A percentile compares a stretch with the other conserved stretches of the same genome.
These are phyloP conservation scores for Gavialis gangeticus DNA, from an alignment of 2,113 vertebrate genomes.

Conservation along the genomic window DNA sequence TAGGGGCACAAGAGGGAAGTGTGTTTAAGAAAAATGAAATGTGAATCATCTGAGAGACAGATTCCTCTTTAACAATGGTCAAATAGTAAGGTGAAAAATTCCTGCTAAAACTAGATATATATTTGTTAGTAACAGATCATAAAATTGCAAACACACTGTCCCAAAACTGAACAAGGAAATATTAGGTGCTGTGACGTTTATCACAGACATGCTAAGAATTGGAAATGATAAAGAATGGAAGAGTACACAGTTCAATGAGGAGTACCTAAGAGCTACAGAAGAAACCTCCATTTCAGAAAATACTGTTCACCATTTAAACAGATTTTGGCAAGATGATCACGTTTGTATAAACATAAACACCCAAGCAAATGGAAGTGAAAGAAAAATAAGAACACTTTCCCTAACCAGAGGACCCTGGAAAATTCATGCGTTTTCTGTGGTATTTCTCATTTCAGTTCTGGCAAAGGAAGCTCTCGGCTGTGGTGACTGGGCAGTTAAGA, in stretches of 20 bases:
- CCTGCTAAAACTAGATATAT: background rate
- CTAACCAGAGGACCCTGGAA: background rate
- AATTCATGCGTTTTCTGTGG: background rate
- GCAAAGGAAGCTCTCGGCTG: background rate
- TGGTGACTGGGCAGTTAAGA: no score
- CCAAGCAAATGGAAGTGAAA: background rate
- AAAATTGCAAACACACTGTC: background rate
- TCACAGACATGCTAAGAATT: background rate
- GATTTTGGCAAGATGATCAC: background rate
- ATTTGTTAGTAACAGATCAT: background rate
- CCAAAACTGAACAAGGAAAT: background rate
- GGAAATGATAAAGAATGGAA: background rate
- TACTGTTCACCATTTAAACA: background rate
- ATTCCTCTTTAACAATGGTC: background rate
- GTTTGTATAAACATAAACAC: background rate
- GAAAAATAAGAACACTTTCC: background rate
- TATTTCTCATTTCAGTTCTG: background rate
- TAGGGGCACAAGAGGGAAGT: background rate
- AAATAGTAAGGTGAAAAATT: background rate
- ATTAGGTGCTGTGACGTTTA: background rate
- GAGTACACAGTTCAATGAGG: background rate
- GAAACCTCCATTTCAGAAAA: background rate
- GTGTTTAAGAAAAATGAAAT: background rate
- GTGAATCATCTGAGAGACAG: background rate
- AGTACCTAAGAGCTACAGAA: background rate